Evolutionary conservation across 2,888 invertebrate genomes (phyloP).

Genomic region (Tridacna crocea): DNA sequence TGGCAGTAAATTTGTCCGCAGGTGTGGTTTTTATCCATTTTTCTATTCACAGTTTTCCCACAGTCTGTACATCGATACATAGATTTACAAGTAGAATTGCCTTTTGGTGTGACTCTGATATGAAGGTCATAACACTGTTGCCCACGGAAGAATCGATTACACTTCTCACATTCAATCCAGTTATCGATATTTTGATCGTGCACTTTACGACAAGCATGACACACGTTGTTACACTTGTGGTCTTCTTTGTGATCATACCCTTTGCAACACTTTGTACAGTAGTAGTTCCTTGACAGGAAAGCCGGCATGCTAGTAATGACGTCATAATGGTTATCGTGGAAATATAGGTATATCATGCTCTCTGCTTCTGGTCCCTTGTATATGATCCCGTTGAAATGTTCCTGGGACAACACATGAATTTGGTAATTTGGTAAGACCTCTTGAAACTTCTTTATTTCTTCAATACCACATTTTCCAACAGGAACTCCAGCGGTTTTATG

Average conservation of each 20-base stretch:
- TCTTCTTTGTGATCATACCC: conserved; percentile 22
- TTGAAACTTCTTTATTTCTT: conserved; percentile 44
- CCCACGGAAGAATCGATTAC: conserved; percentile 25
- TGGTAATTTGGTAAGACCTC: too few species aligned
- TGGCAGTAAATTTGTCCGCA: conserved; percentile 28
- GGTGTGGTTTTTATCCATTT: conserved; percentile 9
- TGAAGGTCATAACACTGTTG: conserved; percentile 29
- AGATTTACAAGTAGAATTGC: conserved; percentile 33
- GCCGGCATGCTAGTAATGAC: conserved; percentile 20
- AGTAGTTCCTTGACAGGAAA: conserved; percentile 33
- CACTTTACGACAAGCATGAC: conserved; percentile 28
- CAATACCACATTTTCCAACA: conserved; percentile 35
- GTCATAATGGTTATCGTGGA: too few species aligned
- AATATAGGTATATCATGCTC: conserved; percentile 26
- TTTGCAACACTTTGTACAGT: conserved; percentile 26
- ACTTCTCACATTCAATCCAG: conserved; percentile 29
- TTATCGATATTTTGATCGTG: background rate
- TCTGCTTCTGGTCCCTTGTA: conserved; percentile 32
- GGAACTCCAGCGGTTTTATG: conserved; percentile 40
- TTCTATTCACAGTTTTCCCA: conserved; percentile 34
- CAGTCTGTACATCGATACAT: conserved; percentile 25
- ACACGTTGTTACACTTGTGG: conserved; percentile 34
- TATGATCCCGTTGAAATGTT: conserved; percentile 45
- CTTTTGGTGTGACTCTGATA: conserved; percentile 8
- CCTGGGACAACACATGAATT: conserved; percentile 38